Evolutionary conservation across 2,113 vertebrate species (phyloP).

Genomic region (Ictalurus furcatus): DNA sequence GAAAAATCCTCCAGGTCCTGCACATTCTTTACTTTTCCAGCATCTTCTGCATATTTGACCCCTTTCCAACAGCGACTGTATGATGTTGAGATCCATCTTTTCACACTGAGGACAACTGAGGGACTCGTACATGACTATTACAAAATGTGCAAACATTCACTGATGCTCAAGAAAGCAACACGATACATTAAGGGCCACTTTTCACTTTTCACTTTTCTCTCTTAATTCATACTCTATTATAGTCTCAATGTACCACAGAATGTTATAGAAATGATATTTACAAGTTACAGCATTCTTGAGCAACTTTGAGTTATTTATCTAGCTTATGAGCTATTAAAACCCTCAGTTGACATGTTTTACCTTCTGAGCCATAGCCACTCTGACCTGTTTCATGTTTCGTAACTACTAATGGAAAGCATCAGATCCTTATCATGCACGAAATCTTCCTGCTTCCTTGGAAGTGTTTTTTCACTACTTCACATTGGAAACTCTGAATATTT

Average conservation of each 20-base stretch:
- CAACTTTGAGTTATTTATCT: not conserved
- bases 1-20: too few species aligned
- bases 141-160: too few species aligned
- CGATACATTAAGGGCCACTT: too few species aligned
- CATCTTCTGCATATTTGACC: too few species aligned
- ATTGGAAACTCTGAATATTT: not conserved
- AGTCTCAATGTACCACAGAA: not conserved
- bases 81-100: too few species aligned
- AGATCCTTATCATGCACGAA: slow-evolving; percentile 2
- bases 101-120: too few species aligned
- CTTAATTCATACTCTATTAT: not conserved
- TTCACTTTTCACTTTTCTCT: too few species aligned
- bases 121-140: too few species aligned
- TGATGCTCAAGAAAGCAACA: too few species aligned
- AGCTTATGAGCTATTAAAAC: not conserved
- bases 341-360: not conserved
- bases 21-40: too few species aligned
- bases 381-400: not conserved
- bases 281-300: not conserved
- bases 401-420: not conserved
- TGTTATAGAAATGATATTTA: not conserved
- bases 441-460: slow-evolving; percentile 25
- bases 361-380: not conserved
- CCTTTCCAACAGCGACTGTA: too few species aligned
- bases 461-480: not conserved